Evolutionary conservation across 2,888 invertebrate species (phyloP).

Genomic region (Diadegma fenestrale): DNA sequence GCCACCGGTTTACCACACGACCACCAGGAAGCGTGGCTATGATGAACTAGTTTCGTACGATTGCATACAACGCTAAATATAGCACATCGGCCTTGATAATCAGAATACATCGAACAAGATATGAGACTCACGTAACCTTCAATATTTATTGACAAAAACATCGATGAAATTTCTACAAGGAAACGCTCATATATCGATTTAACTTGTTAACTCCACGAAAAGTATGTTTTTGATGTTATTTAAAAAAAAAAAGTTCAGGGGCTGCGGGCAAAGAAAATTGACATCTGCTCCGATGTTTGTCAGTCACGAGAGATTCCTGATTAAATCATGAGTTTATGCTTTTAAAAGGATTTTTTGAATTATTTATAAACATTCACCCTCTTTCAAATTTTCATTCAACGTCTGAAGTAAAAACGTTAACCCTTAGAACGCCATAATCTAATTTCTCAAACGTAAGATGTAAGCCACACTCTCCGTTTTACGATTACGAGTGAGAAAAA

Average conservation of each 20-base stretch:
- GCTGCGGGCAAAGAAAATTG: background rate
- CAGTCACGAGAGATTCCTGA: background rate
- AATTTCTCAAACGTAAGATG: background rate
- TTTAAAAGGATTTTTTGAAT: background rate
- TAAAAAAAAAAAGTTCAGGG: background rate
- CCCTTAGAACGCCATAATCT: too few relatives aligned
- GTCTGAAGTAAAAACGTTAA: background rate
- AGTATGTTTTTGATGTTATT: background rate
- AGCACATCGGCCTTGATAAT: background rate
- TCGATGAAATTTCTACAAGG: background rate
- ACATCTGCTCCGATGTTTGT: background rate
- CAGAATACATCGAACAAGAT: slow-evolving; percentile 3
- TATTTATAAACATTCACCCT: background rate
- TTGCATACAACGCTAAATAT: background rate
- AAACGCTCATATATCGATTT: background rate
- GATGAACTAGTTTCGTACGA: slow-evolving; percentile 26
- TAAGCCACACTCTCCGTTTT: background rate
- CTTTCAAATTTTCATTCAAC: background rate
- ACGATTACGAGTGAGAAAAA: background rate
- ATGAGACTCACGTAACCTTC: background rate
- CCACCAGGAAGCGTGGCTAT: slow-evolving; percentile 44
- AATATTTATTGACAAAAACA: background rate
- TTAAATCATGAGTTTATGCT: background rate
- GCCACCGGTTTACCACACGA: slow-evolving; percentile 55
- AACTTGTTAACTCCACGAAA: background rate